Percentiles rank a stretch among this genome's conserved stretches.
Evolutionary conservation across 1,140 invertebrate species (phyloP).

Genomic region (Mizuhopecten yessoensis): DNA sequence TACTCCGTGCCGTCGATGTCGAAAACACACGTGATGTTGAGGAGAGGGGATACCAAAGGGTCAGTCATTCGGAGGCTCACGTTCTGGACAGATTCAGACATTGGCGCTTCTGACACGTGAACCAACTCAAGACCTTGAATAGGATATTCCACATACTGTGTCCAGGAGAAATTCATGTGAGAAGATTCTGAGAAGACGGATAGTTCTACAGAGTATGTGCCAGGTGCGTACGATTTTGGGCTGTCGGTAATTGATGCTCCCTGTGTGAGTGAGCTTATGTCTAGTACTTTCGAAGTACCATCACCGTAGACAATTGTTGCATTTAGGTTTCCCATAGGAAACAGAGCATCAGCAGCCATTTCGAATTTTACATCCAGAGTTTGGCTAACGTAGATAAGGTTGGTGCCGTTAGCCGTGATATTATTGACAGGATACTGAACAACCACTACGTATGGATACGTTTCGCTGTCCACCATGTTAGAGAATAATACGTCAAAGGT

Average conservation of each 20-base stretch:
- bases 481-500: slow-evolving; percentile 41
- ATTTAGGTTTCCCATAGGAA: slow-evolving; percentile 49
- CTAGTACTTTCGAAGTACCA: background rate
- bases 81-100: slow-evolving; percentile 46
- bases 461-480: slow-evolving; percentile 45
- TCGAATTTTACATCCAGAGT: background rate
- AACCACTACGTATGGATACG: background rate
- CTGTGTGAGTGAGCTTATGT: background rate
- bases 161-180: slow-evolving; percentile 45
- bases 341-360: background rate
- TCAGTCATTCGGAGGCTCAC: slow-evolving; percentile 44
- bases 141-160: slow-evolving; percentile 45
- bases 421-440: slow-evolving; percentile 51
- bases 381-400: background rate
- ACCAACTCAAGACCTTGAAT: slow-evolving; percentile 20
- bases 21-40: slow-evolving; percentile 48
- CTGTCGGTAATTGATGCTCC: background rate
- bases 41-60: slow-evolving; percentile 42
- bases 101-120: background rate
- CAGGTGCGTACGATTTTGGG: background rate
- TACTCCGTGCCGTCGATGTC: slow-evolving; percentile 10
- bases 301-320: background rate
- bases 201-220: slow-evolving; percentile 19
- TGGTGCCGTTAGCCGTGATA: slow-evolving; percentile 23
- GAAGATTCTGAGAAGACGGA: slow-evolving; percentile 43